A percentile compares a stretch with the other conserved stretches of the same genome.
Evolutionary conservation across 2,797 vertebrate species (phyloP).

Genomic region (Phyllotis vaccarum): DNA sequence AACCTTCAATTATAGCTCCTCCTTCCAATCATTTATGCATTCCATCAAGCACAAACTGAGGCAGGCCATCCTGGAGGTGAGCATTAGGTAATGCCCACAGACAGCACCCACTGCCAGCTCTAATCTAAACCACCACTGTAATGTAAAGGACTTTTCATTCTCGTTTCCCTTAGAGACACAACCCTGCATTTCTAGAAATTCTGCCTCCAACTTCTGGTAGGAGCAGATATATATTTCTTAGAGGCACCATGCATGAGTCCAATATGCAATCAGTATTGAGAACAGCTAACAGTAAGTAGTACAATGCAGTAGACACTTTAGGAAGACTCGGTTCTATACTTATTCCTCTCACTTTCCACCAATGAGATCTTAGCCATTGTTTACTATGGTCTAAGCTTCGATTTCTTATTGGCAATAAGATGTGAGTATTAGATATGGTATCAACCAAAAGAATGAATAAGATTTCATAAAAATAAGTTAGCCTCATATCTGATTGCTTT

Average conservation of each 20-base stretch:
- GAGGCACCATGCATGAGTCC: background rate
- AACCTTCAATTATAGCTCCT: slow-evolving; percentile 43
- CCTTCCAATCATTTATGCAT: slow-evolving; percentile 29
- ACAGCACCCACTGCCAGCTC: slow-evolving; percentile 27
- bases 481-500: background rate
- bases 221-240: background rate
- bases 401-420: background rate
- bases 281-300: slow-evolving; percentile 9
- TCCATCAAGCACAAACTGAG: background rate
- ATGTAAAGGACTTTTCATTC: slow-evolving; percentile 24
- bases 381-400: slow-evolving; percentile 51
- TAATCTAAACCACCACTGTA: slow-evolving; percentile 38
- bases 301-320: background rate
- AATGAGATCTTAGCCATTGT: slow-evolving; percentile 29
- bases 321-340: slow-evolving; percentile 34
- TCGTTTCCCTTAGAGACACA: background rate
- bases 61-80: slow-evolving; percentile 58
- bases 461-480: background rate
- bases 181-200: slow-evolving; percentile 33
- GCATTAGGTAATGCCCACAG: slow-evolving; percentile 70
- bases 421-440: background rate
- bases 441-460: slow-evolving; percentile 55
- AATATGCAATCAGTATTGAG: slow-evolving; percentile 15
- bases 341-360: slow-evolving; percentile 25
- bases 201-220: slow-evolving; percentile 2